phyloP scores from a whole-genome alignment of 2,888 invertebrate genomes.

The Stegana nigrithorax region DNA sequence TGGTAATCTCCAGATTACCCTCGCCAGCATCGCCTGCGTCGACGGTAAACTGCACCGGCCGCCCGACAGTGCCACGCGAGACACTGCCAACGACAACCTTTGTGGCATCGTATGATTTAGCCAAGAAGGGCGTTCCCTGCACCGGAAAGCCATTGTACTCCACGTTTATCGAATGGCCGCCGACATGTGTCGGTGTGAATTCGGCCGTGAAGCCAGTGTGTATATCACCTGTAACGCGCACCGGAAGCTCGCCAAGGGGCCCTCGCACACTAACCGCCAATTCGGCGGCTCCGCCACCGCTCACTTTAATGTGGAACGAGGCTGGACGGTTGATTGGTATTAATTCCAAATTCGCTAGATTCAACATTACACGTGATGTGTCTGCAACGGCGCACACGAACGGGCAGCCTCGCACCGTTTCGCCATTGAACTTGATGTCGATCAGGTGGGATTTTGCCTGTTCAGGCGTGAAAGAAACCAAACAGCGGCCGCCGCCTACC shows the following conservation, averaged over 20 bases:
- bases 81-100: slow-evolving; percentile 85
- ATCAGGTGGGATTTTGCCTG: slow-evolving; percentile 90
- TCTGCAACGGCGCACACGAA: slow-evolving; percentile 88
- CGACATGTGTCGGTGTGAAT: slow-evolving; percentile 93
- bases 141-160: slow-evolving; percentile 92
- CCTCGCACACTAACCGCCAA: slow-evolving; percentile 89
- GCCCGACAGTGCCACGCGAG: slow-evolving; percentile 85
- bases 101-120: slow-evolving; percentile 93
- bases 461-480: slow-evolving; percentile 95
- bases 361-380: slow-evolving; percentile 80
- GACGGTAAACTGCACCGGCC: slow-evolving; percentile 93
- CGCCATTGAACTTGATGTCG: slow-evolving; percentile 96
- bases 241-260: slow-evolving; percentile 87
- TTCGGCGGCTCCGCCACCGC: slow-evolving; percentile 80
- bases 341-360: slow-evolving; percentile 81
- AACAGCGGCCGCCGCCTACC: slow-evolving; percentile 92
- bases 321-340: slow-evolving; percentile 86
- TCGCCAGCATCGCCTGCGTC: slow-evolving; percentile 97
- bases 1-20: slow-evolving; percentile 96
- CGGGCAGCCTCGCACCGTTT: slow-evolving; percentile 91
- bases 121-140: slow-evolving; percentile 88
- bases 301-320: slow-evolving; percentile 82
- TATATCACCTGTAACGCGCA: slow-evolving; percentile 88
- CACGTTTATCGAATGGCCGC: slow-evolving; percentile 89
- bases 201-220: slow-evolving; percentile 90